These are phyloP conservation scores for Nemotelus pantherinus DNA, from an alignment of 2,888 invertebrate genomes.

Conservation along the genomic window DNA sequence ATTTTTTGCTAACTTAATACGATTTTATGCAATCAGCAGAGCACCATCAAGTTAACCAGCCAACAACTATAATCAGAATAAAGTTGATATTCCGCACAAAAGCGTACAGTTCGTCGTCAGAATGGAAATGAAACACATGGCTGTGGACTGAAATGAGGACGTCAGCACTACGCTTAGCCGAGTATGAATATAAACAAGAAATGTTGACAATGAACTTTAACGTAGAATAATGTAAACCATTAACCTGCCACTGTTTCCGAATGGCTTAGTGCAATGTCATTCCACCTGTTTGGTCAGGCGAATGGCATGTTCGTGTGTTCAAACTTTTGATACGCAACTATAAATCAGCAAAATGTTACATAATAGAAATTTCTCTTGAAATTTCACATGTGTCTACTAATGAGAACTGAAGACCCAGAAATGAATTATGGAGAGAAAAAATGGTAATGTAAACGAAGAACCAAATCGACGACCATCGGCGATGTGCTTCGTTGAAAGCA, in stretches of 20 bases:
- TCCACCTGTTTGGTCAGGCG: background rate
- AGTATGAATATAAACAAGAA: background rate
- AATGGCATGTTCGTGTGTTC: no score
- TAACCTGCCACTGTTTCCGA: background rate
- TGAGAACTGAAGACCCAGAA: no score
- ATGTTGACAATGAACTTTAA: conserved; percentile 37
- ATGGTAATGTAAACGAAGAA: no score
- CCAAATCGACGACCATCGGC: no score
- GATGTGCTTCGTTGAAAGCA: background rate
- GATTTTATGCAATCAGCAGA: no score
- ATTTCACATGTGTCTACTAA: no score
- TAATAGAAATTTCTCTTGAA: background rate
- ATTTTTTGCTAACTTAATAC: no score
- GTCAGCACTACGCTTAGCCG: no score
- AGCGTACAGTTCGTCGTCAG: background rate
- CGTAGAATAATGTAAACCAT: conserved; percentile 22
- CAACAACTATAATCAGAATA: background rate
- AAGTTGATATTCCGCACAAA: background rate
- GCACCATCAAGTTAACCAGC: no score
- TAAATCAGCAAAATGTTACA: background rate
- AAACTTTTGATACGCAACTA: no score
- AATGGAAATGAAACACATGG: background rate
- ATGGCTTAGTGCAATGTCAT: conserved; percentile 13
- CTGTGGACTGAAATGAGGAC: no score
- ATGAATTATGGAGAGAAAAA: no score